These are phyloP conservation scores for Acanthosoma haemorrhoidale DNA, from an alignment of 2,888 invertebrate species.

Conservation along the genomic window DNA sequence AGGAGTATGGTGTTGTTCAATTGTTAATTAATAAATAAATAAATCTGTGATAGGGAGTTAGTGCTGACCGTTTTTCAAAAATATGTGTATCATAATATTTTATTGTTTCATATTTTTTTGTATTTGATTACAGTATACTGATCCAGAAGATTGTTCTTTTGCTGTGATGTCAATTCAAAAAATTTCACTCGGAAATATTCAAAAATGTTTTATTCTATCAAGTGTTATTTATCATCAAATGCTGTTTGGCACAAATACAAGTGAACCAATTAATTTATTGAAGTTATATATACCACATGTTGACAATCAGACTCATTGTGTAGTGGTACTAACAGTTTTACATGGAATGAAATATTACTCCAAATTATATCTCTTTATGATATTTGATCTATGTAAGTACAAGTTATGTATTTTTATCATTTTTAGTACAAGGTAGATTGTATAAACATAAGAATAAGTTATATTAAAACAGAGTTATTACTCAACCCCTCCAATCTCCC, in stretches of 20 bases:
- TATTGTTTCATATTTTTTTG: too few species aligned
- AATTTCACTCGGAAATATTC: neutral
- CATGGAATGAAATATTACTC: neutral
- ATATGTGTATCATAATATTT: too few species aligned
- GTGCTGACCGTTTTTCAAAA: too few species aligned
- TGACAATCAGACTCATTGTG: neutral
- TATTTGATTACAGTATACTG: neutral
- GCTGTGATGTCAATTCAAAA: neutral
- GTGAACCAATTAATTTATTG: neutral
- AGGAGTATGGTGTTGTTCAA: too few species aligned
- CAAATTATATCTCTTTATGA: neutral
- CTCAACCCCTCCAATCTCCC: too few species aligned
- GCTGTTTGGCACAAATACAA: neutral
- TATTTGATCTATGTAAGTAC: neutral
- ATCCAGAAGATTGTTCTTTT: neutral
- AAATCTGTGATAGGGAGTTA: too few species aligned
- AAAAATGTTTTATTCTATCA: constrained; percentile 14
- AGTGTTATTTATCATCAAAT: neutral
- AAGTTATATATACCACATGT: neutral
- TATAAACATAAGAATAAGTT: too few species aligned
- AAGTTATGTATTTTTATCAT: neutral
- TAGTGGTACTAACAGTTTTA: neutral
- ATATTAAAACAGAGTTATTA: too few species aligned
- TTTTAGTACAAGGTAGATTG: neutral
- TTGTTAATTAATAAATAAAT: too few species aligned